Evolutionary conservation across 2,797 vertebrate genomes (phyloP).

Genomic region (Xyrichtys novacula): DNA sequence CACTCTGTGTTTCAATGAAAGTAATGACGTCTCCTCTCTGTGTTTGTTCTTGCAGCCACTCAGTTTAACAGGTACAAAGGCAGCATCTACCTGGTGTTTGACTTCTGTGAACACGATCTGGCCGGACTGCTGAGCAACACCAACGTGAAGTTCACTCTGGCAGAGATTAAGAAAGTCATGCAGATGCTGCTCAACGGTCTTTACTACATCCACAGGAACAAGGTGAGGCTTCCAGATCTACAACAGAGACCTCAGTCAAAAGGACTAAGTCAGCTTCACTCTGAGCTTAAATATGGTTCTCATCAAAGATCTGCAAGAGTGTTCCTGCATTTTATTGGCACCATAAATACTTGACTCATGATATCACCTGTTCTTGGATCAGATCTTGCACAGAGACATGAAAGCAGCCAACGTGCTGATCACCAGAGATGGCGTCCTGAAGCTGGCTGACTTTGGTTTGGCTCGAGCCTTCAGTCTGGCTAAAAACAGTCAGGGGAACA

Average conservation of each 20-base stretch:
- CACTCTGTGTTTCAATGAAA: too few species aligned
- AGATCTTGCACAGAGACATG: conserved; percentile 99
- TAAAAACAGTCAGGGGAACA: conserved; percentile 98
- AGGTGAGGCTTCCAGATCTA: conserved; percentile 81
- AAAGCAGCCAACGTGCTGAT: conserved; percentile 98
- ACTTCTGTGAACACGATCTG: conserved; percentile 98
- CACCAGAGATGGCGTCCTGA: conserved; percentile 95
- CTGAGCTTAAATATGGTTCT: background rate
- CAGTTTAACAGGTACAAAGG: conserved; percentile 98
- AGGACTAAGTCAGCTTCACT: background rate
- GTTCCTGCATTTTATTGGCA: too few species aligned
- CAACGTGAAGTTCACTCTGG: conserved; percentile 97
- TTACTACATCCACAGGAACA: conserved; percentile 99
- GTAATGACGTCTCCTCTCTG: background rate
- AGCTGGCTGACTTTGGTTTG: conserved; percentile 96
- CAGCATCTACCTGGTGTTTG: conserved; percentile 98
- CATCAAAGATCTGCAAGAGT: background rate
- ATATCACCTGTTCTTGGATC: conserved; percentile 1
- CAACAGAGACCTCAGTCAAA: background rate
- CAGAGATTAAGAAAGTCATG: conserved; percentile 99
- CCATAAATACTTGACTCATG: background rate
- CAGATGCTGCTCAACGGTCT: conserved; percentile 98
- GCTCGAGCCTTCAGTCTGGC: conserved; percentile 97
- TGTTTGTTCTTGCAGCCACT: conserved; percentile 84
- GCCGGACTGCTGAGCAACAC: conserved; percentile 96